phyloP scores from a whole-genome alignment of 2,797 vertebrate species.

The Neoniphon sammara region DNA sequence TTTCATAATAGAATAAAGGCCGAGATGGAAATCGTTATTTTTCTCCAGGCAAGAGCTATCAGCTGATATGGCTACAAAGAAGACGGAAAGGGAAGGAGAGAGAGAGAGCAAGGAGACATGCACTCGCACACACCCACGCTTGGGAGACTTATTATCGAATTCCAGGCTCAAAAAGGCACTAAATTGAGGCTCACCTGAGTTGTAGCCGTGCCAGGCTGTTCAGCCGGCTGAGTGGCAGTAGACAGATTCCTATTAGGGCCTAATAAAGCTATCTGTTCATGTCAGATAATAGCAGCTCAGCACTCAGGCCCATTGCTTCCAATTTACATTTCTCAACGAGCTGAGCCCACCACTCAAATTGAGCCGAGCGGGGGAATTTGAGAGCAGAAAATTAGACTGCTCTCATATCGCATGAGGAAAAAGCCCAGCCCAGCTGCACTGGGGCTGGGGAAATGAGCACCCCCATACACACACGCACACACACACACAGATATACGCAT shows the following conservation, averaged over 20 bases:
- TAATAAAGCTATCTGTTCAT: slow-evolving; percentile 86
- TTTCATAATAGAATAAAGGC: slow-evolving; percentile 41
- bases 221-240: slow-evolving; percentile 74
- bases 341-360: slow-evolving; percentile 84
- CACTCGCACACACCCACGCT: slow-evolving; percentile 1
- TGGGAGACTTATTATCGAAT: slow-evolving; percentile 52
- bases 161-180: slow-evolving; percentile 50
- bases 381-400: slow-evolving; percentile 86
- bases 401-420: slow-evolving; percentile 75
- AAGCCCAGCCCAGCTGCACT: slow-evolving; percentile 78
- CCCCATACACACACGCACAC: slow-evolving; percentile 36
- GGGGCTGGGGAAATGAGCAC: slow-evolving; percentile 67
- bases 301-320: slow-evolving; percentile 84
- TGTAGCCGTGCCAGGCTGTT: slow-evolving; percentile 55
- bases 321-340: slow-evolving; percentile 88
- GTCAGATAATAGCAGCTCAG: slow-evolving; percentile 85
- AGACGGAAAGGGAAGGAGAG: slow-evolving; percentile 2
- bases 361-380: slow-evolving; percentile 83
- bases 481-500: slow-evolving; percentile 17
- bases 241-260: slow-evolving; percentile 82
- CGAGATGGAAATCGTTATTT: slow-evolving; percentile 46
- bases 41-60: slow-evolving; percentile 36
- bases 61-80: slow-evolving; percentile 16
- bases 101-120: not conserved
- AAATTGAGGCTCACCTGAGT: slow-evolving; percentile 74